Conservation (phyloP, 2,113 vertebrate species). For the Bostrychus sinensis region DNA sequence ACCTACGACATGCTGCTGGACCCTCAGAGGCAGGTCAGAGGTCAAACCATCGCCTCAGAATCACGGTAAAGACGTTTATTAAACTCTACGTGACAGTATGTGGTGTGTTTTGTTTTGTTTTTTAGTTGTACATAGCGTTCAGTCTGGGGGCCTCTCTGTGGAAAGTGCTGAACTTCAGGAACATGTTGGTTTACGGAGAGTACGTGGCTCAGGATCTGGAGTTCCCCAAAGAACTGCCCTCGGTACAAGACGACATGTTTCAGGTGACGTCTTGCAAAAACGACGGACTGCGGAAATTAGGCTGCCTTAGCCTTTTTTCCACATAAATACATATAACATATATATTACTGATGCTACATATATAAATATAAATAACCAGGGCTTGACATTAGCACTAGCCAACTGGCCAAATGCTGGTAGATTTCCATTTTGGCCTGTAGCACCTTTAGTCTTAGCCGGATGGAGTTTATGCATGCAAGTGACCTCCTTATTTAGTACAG, state of each 20-base stretch:
- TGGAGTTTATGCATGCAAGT: no score
- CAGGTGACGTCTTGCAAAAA: slow-evolving; percentile 41
- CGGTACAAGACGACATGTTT: slow-evolving; percentile 63
- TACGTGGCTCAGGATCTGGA: slow-evolving; percentile 36
- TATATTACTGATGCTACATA: neutral
- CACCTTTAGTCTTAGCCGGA: no score
- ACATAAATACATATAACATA: no score
- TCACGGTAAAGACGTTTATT: no score
- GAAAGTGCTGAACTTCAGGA: slow-evolving; percentile 59
- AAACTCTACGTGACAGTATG: neutral
- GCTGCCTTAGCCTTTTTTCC: no score
- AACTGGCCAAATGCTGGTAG: no score
- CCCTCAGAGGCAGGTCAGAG: slow-evolving; percentile 45
- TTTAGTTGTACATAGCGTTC: slow-evolving; percentile 44
- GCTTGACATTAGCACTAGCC: no score
- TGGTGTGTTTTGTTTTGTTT: neutral
- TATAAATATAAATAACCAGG: no score
- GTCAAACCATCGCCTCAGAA: neutral
- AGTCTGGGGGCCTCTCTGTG: slow-evolving; percentile 41
- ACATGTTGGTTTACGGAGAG: slow-evolving; percentile 62
- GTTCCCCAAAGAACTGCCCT: slow-evolving; percentile 47
- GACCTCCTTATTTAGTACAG: no score
- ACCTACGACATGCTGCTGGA: slow-evolving; percentile 59
- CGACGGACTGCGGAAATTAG: no score
- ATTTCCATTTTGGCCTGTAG: no score